Evolutionary conservation across 2,888 invertebrate genomes (phyloP), one percentile per base, ranked within the genome.

Genomic region (Ornithoptera alexandrae): DNA sequence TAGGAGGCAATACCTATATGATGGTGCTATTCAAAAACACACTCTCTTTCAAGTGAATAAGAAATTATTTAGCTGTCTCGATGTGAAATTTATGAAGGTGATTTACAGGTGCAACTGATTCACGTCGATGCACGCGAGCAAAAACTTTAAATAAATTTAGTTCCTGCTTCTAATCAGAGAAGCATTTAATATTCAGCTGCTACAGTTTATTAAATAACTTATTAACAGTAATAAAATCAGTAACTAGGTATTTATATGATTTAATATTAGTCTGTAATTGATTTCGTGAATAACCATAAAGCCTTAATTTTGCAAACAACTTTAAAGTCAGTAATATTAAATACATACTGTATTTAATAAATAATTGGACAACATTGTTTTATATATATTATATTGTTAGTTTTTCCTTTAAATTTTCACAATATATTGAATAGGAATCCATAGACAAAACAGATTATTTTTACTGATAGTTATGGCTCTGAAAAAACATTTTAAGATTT

Each of bases 81-180:
- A 20, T 59, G 17, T 59, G n/a, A n/a, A 42, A 46, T 42, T 30
- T 62, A 59, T 70, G 18, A 57, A 70, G 57, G 70, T 70, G 67
- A 67, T 70, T 67, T 70, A 70, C 67, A 70, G 67, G 67, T 67
- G 64, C 67, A 67, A 61, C 67, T 65, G 70, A 70, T 70, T 70
- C 67, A 70, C 64, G 70, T 70, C 67, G 64, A 70, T 65, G 70
- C 67, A 70, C 61, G 70, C 61, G 46, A 67, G 63, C 61, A 67
- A 65, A 70, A 70, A 67, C 39, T 67, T 70, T 70, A 65, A 67
- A 70, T 65, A 70, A 64, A 62, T 67, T 70, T 67, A 63, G 42
- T 39, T 66, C 62, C 69, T 63, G 50, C 50, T 50, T 50, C 50
- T 50, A 50, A 50, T 50, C 18, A 66, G 36, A 59, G 50, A 46